Evolutionary conservation across 1,140 invertebrate species (phyloP).

Genomic region (Neuroterus valhalla): DNA sequence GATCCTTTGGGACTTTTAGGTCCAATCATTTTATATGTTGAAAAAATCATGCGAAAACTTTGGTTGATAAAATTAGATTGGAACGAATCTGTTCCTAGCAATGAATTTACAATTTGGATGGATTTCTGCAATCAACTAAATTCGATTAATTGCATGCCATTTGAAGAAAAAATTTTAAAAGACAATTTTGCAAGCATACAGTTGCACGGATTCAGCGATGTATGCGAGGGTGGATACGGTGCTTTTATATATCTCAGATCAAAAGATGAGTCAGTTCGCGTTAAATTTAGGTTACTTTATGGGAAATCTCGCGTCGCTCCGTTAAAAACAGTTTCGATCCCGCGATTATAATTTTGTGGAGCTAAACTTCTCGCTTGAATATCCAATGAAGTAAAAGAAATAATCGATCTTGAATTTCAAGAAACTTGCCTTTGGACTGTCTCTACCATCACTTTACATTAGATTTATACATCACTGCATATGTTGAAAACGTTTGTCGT

Average conservation of each 20-base stretch:
- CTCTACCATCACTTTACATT: conserved; percentile 51
- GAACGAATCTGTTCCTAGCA: conserved; percentile 59
- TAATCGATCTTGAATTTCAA: conserved; percentile 25
- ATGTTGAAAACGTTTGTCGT: conserved; percentile 41
- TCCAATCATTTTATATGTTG: no score
- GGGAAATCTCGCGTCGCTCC: conserved; percentile 65
- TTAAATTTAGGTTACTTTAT: conserved; percentile 45
- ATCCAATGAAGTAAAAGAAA: conserved; percentile 39
- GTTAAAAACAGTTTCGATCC: conserved; percentile 56
- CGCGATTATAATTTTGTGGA: conserved; percentile 60
- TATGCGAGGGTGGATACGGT: conserved; percentile 64
- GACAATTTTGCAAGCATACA: conserved; percentile 36
- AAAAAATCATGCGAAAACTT: conserved; percentile 64
- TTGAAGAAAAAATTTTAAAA: conserved; percentile 36
- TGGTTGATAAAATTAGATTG: conserved; percentile 58
- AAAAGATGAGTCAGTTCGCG: conserved; percentile 14
- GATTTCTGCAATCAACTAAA: no score
- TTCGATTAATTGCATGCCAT: conserved; percentile 18
- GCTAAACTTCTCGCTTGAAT: conserved; percentile 55
- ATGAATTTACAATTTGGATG: no score
- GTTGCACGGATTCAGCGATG: conserved; percentile 67
- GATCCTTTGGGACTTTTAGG: no score
- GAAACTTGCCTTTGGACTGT: conserved; percentile 46
- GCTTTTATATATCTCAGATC: conserved; percentile 65
- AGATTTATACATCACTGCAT: conserved; percentile 47